Evolutionary conservation across 1,140 invertebrate genomes (phyloP), one percentile per base, ranked within the genome.

Genomic region (Drosophila miranda): DNA sequence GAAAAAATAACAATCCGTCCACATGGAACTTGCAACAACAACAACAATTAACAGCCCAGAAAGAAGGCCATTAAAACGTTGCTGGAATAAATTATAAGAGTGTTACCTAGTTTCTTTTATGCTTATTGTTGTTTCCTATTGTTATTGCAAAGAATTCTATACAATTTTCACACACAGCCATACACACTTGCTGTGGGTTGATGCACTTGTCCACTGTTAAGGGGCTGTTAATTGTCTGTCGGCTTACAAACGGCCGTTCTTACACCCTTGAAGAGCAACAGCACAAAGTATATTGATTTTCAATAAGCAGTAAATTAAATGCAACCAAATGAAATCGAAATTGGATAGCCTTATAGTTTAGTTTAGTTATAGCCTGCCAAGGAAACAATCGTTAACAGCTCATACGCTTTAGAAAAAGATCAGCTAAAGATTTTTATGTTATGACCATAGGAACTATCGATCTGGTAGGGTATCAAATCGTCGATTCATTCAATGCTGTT

Each of bases 71-170:
- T 38, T 67, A 60, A 82, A 73, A 77, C 56, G 63, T 46, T 30
- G 48, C 44, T 60, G 51, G 78, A 82, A 82, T 82, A 71, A 75
- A 84, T 84, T 82, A 84, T 82, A 84, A 75, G 75, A 78, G 80
- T 71, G 68, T 83, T 84, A 84, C 80, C 80, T 72, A 84, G 79
- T 83, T 84, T 76, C 61, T 77, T 58, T 23, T 45, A 43, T 50
- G 61, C 52, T 71, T 57, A 38, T 67, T 59, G 38, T 54, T 48
- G 52, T 67, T 60, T 34, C 50, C 53, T 73, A 81, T 81, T 80
- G 67, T 80, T 71, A 64, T 66, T 77, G 67, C 66, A 75, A 76
- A 49, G 55, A 62, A 58, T 80, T 70, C 64, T 76, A 56, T 41
- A 34, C 16, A 46, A 45, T 60, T 44, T 72, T 76, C 56, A 66